A percentile compares a stretch with the other conserved stretches of the same genome.
phyloP scores from a whole-genome alignment of 2,797 vertebrate species.

The Tarsius wallacei region DNA sequence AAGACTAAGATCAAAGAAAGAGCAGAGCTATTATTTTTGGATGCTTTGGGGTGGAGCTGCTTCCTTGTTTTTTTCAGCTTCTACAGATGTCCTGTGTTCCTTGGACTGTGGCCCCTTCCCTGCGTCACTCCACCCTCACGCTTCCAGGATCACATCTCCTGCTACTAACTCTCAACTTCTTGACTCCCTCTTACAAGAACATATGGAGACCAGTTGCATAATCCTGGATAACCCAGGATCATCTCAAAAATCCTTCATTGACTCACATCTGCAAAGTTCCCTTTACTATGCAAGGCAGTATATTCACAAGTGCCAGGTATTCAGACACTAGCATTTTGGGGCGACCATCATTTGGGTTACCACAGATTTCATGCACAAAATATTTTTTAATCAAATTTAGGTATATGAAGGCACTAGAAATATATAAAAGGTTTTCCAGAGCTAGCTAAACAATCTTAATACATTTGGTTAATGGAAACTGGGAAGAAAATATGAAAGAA shows the following conservation, averaged over 20 bases:
- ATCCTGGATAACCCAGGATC: background rate
- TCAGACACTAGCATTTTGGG: background rate
- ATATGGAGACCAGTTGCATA: background rate
- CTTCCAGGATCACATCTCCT: background rate
- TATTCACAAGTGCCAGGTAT: background rate
- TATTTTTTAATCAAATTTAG: background rate
- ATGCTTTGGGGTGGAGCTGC: background rate
- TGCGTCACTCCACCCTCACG: background rate
- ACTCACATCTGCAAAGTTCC: background rate
- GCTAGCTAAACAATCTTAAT: background rate
- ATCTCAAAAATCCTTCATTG: background rate
- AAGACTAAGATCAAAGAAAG: background rate
- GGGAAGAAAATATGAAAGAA: background rate
- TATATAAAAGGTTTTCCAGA: background rate
- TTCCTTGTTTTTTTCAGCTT: background rate
- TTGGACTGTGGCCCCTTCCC: background rate
- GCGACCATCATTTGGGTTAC: background rate
- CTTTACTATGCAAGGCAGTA: background rate
- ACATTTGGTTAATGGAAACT: background rate
- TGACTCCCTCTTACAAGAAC: background rate
- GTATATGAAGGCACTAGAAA: background rate
- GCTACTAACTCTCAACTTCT: background rate
- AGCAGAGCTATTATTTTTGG: background rate
- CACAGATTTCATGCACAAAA: background rate
- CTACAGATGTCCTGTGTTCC: background rate